phyloP scores from a whole-genome alignment of 2,888 invertebrate species.

The Xestia sexstrigata region DNA sequence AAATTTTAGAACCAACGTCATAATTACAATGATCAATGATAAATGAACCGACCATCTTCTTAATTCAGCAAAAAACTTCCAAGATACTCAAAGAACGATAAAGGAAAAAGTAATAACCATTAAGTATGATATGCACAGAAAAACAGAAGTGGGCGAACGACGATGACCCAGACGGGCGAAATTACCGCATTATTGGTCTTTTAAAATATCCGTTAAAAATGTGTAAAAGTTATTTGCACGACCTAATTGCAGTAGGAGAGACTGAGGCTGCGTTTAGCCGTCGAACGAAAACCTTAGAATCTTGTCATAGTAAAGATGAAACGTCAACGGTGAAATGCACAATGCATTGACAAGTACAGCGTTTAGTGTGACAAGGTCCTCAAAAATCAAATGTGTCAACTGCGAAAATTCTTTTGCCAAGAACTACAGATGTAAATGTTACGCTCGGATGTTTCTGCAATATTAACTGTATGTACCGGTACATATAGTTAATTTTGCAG shows the following conservation, averaged over 20 bases:
- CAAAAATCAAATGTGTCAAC: background rate
- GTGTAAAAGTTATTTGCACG: constrained; percentile 34
- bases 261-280: background rate
- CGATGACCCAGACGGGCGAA: constrained; percentile 53
- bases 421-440: background rate
- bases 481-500: no score
- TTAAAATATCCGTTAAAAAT: constrained; percentile 34
- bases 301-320: background rate
- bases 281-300: background rate
- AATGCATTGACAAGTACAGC: background rate
- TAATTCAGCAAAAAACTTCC: background rate
- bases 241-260: constrained; percentile 22
- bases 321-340: background rate
- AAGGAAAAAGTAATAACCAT: constrained; percentile 36
- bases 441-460: constrained; percentile 1
- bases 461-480: background rate
- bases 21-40: background rate
- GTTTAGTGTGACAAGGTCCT: background rate
- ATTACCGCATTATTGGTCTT: constrained; percentile 48
- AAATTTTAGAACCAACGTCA: no score
- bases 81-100: constrained; percentile 4
- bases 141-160: constrained; percentile 45
- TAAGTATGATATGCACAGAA: constrained; percentile 30
- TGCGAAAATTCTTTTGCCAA: background rate
- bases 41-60: background rate